Evolutionary conservation across 1,140 invertebrate genomes (phyloP).

Genomic region (Akabosia matsudoensis): DNA sequence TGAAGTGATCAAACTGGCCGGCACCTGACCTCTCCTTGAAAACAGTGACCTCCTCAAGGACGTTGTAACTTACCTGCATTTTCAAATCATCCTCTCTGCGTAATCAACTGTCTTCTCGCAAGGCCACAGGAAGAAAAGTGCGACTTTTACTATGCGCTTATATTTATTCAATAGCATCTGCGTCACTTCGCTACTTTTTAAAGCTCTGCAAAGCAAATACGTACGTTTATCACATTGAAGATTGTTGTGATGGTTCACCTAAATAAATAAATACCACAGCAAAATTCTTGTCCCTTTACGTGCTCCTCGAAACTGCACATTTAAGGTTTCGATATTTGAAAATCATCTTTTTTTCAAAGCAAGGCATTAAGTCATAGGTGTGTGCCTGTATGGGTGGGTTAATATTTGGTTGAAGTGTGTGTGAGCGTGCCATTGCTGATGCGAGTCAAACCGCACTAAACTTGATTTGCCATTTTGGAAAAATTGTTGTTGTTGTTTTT

Average conservation of each 20-base stretch:
- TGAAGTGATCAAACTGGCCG: constrained; percentile 31
- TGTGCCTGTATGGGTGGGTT: not conserved
- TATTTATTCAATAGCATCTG: too few relatives aligned
- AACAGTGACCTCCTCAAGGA: constrained; percentile 47
- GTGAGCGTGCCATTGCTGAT: not conserved
- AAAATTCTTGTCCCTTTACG: too few relatives aligned
- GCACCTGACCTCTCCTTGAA: constrained; percentile 38
- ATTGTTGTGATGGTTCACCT: too few relatives aligned
- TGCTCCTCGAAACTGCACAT: too few relatives aligned
- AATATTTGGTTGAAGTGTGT: not conserved
- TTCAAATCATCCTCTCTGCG: not conserved
- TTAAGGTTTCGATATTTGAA: too few relatives aligned
- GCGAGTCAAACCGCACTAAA: constrained; percentile 20
- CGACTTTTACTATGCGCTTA: not conserved
- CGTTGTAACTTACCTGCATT: constrained; percentile 35
- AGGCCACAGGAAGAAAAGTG: too few relatives aligned
- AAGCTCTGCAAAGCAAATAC: too few relatives aligned
- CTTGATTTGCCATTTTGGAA: constrained; percentile 22
- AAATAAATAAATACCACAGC: too few relatives aligned
- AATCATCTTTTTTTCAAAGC: too few relatives aligned
- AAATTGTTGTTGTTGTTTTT: not conserved
- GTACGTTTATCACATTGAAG: too few relatives aligned
- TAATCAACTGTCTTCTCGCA: not conserved
- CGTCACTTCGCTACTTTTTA: too few relatives aligned
- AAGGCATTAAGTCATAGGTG: too few relatives aligned